These are phyloP conservation scores for Isurus oxyrinchus DNA, from an alignment of 2,113 vertebrate genomes.

Conservation along the genomic window DNA sequence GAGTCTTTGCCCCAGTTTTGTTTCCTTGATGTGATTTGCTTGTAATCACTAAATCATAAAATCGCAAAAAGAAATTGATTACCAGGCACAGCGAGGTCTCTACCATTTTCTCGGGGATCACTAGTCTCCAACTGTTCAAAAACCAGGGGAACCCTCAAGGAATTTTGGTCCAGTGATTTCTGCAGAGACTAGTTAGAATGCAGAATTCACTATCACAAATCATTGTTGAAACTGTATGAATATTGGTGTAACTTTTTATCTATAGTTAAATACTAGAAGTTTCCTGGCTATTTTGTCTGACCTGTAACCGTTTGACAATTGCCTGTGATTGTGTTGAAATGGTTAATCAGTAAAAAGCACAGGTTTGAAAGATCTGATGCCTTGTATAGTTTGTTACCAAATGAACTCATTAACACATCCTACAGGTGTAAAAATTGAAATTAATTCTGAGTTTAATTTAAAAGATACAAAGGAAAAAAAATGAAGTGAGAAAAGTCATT, in stretches of 20 bases:
- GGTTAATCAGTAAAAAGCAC: not conserved
- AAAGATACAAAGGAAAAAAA: not conserved
- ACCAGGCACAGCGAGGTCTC: not conserved
- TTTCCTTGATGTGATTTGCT: not conserved
- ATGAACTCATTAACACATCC: not conserved
- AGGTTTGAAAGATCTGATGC: not conserved
- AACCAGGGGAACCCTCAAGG: not conserved
- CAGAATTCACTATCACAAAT: not conserved
- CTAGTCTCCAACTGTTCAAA: not conserved
- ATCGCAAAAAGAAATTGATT: not conserved
- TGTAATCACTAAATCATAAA: not conserved
- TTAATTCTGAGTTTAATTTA: not conserved
- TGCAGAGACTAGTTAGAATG: not conserved
- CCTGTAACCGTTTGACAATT: not conserved
- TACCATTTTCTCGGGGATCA: not conserved
- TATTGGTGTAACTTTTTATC: not conserved
- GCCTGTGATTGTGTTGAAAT: not conserved
- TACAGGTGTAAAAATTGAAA: not conserved
- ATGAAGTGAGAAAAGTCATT: not conserved
- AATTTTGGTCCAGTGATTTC: not conserved
- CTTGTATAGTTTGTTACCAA: not conserved
- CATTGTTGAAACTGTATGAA: not conserved
- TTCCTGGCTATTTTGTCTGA: not conserved
- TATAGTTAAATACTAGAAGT: not conserved
- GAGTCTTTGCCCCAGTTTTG: not conserved